Evolutionary conservation across 2,113 vertebrate genomes (phyloP).

Genomic region (Lates calcarifer): DNA sequence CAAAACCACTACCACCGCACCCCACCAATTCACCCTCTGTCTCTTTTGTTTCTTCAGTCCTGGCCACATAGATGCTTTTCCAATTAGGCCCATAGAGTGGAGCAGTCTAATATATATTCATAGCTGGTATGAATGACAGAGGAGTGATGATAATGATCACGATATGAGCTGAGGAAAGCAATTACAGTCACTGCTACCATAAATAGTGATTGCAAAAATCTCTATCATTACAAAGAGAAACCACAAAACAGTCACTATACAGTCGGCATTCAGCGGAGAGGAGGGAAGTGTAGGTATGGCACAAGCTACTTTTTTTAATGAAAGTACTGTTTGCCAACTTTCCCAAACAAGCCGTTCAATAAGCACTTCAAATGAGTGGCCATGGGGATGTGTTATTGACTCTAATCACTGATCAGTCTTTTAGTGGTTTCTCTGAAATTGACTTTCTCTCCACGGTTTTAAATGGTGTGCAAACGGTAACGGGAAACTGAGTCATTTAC

Average conservation of each 20-base stretch:
- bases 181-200: slow-evolving; percentile 73
- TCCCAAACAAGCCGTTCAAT: slow-evolving; percentile 68
- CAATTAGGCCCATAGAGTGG: slow-evolving; percentile 60
- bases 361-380: slow-evolving; percentile 67
- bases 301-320: slow-evolving; percentile 40
- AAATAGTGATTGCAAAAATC: slow-evolving; percentile 76
- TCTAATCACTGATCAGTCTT: slow-evolving; percentile 72
- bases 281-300: not conserved
- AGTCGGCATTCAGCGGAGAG: slow-evolving; percentile 12
- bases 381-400: slow-evolving; percentile 71
- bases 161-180: slow-evolving; percentile 77
- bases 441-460: slow-evolving; percentile 61
- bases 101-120: slow-evolving; percentile 76
- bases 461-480: slow-evolving; percentile 60
- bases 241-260: slow-evolving; percentile 52
- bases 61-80: slow-evolving; percentile 71
- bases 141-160: slow-evolving; percentile 76
- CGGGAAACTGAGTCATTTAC: slow-evolving; percentile 56
- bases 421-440: slow-evolving; percentile 70
- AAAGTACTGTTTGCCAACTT: slow-evolving; percentile 69
- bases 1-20: slow-evolving; percentile 39
- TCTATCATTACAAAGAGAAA: slow-evolving; percentile 67
- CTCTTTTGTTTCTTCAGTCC: slow-evolving; percentile 54
- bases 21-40: slow-evolving; percentile 32
- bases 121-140: slow-evolving; percentile 74